Conservation (phyloP, 1,140 invertebrate genomes). For the Zophobas atratus region DNA sequence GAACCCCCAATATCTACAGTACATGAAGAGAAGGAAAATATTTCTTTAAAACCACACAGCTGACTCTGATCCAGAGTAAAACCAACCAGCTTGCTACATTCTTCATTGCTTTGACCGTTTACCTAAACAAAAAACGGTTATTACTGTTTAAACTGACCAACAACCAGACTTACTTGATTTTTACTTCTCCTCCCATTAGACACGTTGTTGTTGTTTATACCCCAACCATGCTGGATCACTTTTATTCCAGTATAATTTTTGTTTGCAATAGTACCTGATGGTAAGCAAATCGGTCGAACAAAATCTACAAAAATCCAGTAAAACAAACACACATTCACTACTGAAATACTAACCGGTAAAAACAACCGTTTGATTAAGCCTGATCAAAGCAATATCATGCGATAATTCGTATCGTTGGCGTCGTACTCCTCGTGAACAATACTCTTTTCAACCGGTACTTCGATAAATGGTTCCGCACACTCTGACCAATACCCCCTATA, state of each 20-base stretch:
- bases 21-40: background rate
- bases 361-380: background rate
- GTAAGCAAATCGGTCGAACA: background rate
- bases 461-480: slow-evolving; percentile 72
- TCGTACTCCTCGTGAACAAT: slow-evolving; percentile 68
- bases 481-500: background rate
- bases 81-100: background rate
- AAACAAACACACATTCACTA: background rate
- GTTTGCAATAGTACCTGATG: background rate
- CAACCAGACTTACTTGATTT: background rate
- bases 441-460: slow-evolving; percentile 68
- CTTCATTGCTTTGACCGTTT: background rate
- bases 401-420: background rate
- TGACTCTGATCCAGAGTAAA: background rate
- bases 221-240: slow-evolving; percentile 81
- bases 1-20: background rate
- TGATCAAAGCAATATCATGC: slow-evolving; percentile 11
- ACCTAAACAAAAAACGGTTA: background rate
- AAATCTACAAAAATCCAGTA: background rate
- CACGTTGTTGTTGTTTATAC: slow-evolving; percentile 73
- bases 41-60: background rate
- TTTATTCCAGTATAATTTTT: slow-evolving; percentile 71
- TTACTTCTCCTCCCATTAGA: too few relatives aligned
- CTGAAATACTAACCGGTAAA: background rate
- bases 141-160: background rate